phyloP scores from a whole-genome alignment of 2,113 vertebrate species.

The Anhinga rufa region DNA sequence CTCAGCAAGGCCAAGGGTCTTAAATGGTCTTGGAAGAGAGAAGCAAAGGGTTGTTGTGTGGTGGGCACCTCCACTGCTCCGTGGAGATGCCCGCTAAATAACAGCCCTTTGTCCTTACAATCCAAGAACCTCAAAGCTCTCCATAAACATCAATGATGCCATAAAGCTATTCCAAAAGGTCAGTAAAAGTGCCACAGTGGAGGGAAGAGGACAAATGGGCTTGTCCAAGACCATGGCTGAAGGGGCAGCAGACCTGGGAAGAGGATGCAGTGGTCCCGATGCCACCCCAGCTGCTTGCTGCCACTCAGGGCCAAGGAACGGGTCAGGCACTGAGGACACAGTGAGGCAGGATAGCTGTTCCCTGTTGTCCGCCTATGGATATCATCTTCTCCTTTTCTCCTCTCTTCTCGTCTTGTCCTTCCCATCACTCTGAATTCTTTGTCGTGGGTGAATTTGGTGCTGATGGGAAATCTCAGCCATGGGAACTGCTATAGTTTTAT shows the following conservation, averaged over 20 bases:
- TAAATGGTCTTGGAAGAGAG: not conserved
- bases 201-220: not conserved
- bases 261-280: not conserved
- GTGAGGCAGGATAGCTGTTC: not conserved
- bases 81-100: not conserved
- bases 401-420: not conserved
- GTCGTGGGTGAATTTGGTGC: not conserved
- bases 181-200: not conserved
- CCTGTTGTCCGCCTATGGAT: not conserved
- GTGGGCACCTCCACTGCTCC: not conserved
- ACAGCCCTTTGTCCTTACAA: not conserved
- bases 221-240: not conserved
- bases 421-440: not conserved
- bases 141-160: not conserved
- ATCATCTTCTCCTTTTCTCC: not conserved
- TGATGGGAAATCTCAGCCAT: not conserved
- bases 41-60: not conserved
- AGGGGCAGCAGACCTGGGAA: not conserved
- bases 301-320: not conserved
- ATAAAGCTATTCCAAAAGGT: not conserved
- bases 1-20: not conserved
- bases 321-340: fast-evolving
- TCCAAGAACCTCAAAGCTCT: not conserved
- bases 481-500: not conserved
- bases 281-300: not conserved